phyloP scores from a whole-genome alignment of 2,888 invertebrate species.

The Hyposoter dolosus region DNA sequence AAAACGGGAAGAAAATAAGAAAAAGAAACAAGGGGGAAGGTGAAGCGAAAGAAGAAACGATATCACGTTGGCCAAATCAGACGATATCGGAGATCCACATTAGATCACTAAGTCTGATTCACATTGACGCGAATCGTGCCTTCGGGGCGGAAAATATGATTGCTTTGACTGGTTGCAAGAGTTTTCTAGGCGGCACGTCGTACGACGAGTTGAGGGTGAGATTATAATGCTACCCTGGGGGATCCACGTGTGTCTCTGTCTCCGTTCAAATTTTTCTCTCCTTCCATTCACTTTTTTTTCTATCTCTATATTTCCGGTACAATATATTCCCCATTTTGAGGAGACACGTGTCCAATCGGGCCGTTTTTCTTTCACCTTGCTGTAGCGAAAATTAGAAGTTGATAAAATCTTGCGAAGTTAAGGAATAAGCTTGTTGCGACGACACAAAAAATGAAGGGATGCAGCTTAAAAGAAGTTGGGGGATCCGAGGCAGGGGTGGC shows the following conservation, averaged over 20 bases:
- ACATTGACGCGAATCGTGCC: slow-evolving; percentile 84
- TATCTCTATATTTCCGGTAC: slow-evolving; percentile 24
- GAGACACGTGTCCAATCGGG: slow-evolving; percentile 24
- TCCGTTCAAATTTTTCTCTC: slow-evolving; percentile 43
- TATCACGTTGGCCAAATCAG: slow-evolving; percentile 81
- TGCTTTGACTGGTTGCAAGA: slow-evolving; percentile 77
- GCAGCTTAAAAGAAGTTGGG: background rate
- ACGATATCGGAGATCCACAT: slow-evolving; percentile 82
- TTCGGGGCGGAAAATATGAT: slow-evolving; percentile 84
- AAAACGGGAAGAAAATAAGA: slow-evolving; percentile 41
- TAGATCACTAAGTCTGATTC: slow-evolving; percentile 84
- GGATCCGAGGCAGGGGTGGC: background rate
- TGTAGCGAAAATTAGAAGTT: background rate
- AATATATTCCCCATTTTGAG: slow-evolving; percentile 48
- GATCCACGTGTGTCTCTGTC: slow-evolving; percentile 76
- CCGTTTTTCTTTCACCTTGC: slow-evolving; percentile 34
- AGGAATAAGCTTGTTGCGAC: background rate
- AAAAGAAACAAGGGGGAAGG: slow-evolving; percentile 27
- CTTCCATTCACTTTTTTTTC: slow-evolving; percentile 15
- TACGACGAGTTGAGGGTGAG: slow-evolving; percentile 75
- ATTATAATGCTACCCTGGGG: slow-evolving; percentile 85
- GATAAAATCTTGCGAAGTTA: slow-evolving; percentile 8
- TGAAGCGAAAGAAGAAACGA: slow-evolving; percentile 48
- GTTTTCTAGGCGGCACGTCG: slow-evolving; percentile 79
- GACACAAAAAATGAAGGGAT: background rate